These are phyloP conservation scores for Synergus laeviventris DNA, from an alignment of 2,888 invertebrate species.

Conservation along the genomic window DNA sequence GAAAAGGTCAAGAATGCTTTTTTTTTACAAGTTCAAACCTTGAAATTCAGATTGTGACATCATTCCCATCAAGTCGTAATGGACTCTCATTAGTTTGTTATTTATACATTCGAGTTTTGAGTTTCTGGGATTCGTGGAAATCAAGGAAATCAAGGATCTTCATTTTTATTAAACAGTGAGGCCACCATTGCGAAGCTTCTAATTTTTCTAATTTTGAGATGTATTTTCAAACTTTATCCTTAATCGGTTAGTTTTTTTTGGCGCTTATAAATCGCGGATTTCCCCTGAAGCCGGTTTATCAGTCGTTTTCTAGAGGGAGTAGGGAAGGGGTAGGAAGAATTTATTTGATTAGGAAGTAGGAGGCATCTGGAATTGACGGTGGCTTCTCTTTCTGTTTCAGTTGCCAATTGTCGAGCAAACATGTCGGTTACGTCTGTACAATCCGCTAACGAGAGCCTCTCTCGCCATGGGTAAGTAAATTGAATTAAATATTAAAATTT, in stretches of 20 bases:
- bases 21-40: slow-evolving; percentile 11
- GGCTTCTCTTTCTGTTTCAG: slow-evolving; percentile 62
- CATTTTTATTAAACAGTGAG: not conserved
- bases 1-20: not conserved
- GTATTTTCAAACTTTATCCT: not conserved
- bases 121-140: not conserved
- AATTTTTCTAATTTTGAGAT: too few species aligned
- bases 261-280: not conserved
- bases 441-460: slow-evolving; percentile 67
- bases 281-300: slow-evolving; percentile 29
- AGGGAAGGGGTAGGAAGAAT: slow-evolving; percentile 4
- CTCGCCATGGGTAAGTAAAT: slow-evolving; percentile 70
- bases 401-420: slow-evolving; percentile 59
- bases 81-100: not conserved
- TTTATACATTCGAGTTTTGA: not conserved
- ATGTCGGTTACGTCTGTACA: slow-evolving; percentile 73
- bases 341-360: slow-evolving; percentile 16
- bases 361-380: slow-evolving; percentile 24
- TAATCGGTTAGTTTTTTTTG: not conserved
- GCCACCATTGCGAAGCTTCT: too few species aligned
- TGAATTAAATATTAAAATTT: not conserved
- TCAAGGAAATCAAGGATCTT: not conserved
- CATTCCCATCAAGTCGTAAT: not conserved
- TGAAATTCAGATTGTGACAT: not conserved
- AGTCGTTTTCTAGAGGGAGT: slow-evolving; percentile 7